Percentiles rank a stretch among this genome's conserved stretches.
These are phyloP conservation scores for Clinocottus analis DNA, from an alignment of 2,113 vertebrate genomes.

Conservation along the genomic window DNA sequence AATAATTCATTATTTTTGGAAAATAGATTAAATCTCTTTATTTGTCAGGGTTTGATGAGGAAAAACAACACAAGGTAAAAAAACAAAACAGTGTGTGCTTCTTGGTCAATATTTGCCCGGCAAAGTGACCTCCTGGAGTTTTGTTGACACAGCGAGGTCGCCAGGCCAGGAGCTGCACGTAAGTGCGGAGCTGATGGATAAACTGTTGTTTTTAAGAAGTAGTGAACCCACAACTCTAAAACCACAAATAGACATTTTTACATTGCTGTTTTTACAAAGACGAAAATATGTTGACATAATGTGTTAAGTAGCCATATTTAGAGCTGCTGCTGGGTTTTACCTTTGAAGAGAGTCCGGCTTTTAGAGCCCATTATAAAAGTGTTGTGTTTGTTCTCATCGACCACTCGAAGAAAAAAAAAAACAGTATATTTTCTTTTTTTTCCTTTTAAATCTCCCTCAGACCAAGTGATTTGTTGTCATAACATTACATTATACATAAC, in stretches of 20 bases:
- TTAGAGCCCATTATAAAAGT: not conserved
- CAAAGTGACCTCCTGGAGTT: not conserved
- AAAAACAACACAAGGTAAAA: not conserved
- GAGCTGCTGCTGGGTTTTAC: too few species aligned
- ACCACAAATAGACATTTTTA: not conserved
- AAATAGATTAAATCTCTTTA: not conserved
- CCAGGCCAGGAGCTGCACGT: not conserved
- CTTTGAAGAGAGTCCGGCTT: too few species aligned
- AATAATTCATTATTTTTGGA: not conserved
- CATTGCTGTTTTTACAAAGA: too few species aligned
- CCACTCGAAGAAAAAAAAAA: not conserved
- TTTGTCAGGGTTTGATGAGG: not conserved
- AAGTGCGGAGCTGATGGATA: not conserved
- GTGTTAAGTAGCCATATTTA: too few species aligned
- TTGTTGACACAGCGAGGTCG: not conserved
- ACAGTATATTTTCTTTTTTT: not conserved
- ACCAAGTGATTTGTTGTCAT: not conserved
- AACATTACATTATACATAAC: not conserved
- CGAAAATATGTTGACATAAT: too few species aligned
- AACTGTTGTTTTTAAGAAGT: not conserved
- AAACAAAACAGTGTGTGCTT: not conserved
- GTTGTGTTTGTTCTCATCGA: not conserved
- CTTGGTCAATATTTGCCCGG: not conserved
- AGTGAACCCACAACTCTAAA: not conserved
- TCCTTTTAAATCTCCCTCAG: not conserved